These are phyloP conservation scores for Sinella curviseta DNA, from an alignment of 1,140 invertebrate species.

Conservation along the genomic window DNA sequence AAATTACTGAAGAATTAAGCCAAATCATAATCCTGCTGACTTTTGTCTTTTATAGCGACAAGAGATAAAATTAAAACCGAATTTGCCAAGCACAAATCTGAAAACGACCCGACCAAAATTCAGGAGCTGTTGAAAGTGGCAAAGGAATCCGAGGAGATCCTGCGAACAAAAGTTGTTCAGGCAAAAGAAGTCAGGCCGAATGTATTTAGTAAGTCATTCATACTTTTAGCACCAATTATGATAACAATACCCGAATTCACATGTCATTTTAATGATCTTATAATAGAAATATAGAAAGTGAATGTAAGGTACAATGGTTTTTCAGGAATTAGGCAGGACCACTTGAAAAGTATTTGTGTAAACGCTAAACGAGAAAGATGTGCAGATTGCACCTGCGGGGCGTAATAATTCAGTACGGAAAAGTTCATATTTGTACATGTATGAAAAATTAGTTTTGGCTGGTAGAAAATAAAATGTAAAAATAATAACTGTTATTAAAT, in stretches of 20 bases:
- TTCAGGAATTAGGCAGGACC: constrained; percentile 41
- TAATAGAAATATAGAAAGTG: not conserved
- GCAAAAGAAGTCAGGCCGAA: constrained; percentile 36
- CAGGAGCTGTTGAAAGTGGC: constrained; percentile 39
- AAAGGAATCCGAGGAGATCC: constrained; percentile 43
- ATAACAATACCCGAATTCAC: not conserved
- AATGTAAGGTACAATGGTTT: too few species aligned
- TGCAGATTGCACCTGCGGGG: constrained; percentile 43
- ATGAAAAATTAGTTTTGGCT: not conserved
- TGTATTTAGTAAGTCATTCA: constrained; percentile 41
- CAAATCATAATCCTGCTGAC: not conserved
- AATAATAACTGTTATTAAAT: not conserved
- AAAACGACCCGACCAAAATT: constrained; percentile 37
- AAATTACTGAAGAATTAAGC: not conserved
- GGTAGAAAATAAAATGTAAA: not conserved
- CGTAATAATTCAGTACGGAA: not conserved
- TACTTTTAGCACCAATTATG: not conserved
- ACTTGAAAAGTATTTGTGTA: constrained; percentile 39
- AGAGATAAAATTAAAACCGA: constrained; percentile 43
- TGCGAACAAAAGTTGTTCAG: constrained; percentile 46
- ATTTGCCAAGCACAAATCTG: constrained; percentile 35
- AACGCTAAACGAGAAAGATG: constrained; percentile 38
- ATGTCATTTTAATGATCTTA: not conserved
- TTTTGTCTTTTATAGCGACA: constrained; percentile 34
- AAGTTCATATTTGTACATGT: too few species aligned